phyloP scores from a whole-genome alignment of 2,888 invertebrate species.

The Maniola hyperantus region DNA sequence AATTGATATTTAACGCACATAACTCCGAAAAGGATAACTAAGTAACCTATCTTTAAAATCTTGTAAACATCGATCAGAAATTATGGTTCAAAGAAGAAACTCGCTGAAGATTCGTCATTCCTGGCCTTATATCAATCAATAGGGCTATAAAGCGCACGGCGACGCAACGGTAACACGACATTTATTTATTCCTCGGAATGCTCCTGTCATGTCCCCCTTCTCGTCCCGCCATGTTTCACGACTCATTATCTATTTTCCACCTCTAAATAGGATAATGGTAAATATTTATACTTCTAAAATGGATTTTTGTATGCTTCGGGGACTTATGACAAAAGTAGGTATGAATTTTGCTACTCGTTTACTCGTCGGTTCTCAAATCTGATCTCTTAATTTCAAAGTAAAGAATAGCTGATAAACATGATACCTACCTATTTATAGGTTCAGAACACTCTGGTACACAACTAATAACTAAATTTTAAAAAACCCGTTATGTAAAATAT shows the following conservation, averaged over 20 bases:
- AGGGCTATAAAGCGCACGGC: constrained; percentile 54
- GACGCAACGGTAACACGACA: constrained; percentile 67
- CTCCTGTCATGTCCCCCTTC: constrained; percentile 66
- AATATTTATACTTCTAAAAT: not conserved
- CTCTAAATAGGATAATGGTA: constrained; percentile 30
- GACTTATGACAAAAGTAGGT: not conserved
- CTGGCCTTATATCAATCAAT: constrained; percentile 70
- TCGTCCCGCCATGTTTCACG: constrained; percentile 63
- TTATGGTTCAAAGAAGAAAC: constrained; percentile 3
- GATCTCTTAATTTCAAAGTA: constrained; percentile 35
- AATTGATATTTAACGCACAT: too few relatives aligned
- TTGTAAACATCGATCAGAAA: not conserved
- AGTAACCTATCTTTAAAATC: not conserved
- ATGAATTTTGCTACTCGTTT: not conserved
- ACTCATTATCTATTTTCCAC: constrained; percentile 45
- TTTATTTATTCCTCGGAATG: constrained; percentile 77
- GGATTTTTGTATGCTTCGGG: not conserved
- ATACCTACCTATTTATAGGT: too few relatives aligned
- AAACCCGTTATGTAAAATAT: too few relatives aligned
- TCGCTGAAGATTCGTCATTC: constrained; percentile 55
- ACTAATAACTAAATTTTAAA: too few relatives aligned
- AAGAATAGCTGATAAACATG: too few relatives aligned
- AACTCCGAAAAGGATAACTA: too few relatives aligned
- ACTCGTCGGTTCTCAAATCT: too few relatives aligned
- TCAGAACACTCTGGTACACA: too few relatives aligned